phyloP scores from a whole-genome alignment of 2,888 invertebrate genomes.

The Andrena fulva region DNA sequence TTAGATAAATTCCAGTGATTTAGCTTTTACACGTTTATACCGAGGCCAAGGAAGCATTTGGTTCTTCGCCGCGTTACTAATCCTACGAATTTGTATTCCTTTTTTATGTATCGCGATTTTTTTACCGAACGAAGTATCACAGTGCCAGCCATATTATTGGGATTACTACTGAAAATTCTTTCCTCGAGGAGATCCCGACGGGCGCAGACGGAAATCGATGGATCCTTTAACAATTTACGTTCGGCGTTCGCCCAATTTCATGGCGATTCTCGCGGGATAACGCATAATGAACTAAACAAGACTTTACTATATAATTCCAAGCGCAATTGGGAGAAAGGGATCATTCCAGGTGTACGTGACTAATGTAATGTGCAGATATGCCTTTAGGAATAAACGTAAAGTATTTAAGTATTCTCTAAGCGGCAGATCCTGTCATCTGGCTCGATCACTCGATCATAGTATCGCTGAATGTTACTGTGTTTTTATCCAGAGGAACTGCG shows the following conservation, averaged over 20 bases:
- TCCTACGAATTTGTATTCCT: slow-evolving; percentile 56
- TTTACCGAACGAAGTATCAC: slow-evolving; percentile 35
- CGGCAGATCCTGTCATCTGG: not conserved
- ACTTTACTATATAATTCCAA: slow-evolving; percentile 21
- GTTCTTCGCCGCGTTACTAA: slow-evolving; percentile 39
- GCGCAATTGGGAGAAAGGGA: slow-evolving; percentile 35
- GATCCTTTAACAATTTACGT: slow-evolving; percentile 15
- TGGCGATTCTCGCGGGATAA: slow-evolving; percentile 13
- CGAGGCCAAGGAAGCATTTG: slow-evolving; percentile 42
- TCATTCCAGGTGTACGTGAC: slow-evolving; percentile 52
- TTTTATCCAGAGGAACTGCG: too few species aligned
- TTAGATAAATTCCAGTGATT: slow-evolving; percentile 46
- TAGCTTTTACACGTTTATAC: slow-evolving; percentile 68
- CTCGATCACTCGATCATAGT: not conserved
- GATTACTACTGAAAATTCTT: slow-evolving; percentile 28
- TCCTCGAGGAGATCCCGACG: slow-evolving; percentile 17
- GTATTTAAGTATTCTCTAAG: slow-evolving; percentile 23
- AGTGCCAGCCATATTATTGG: slow-evolving; percentile 36
- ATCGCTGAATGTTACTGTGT: too few species aligned
- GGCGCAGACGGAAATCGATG: not conserved
- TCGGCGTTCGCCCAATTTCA: slow-evolving; percentile 12
- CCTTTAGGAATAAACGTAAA: slow-evolving; percentile 24
- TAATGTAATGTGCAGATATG: slow-evolving; percentile 7
- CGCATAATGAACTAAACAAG: slow-evolving; percentile 8
- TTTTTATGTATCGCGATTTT: slow-evolving; percentile 48